These are phyloP conservation scores for Montipora sp. DNA, from an alignment of 64 coral and sea anemone species.

Conservation along the genomic window DNA sequence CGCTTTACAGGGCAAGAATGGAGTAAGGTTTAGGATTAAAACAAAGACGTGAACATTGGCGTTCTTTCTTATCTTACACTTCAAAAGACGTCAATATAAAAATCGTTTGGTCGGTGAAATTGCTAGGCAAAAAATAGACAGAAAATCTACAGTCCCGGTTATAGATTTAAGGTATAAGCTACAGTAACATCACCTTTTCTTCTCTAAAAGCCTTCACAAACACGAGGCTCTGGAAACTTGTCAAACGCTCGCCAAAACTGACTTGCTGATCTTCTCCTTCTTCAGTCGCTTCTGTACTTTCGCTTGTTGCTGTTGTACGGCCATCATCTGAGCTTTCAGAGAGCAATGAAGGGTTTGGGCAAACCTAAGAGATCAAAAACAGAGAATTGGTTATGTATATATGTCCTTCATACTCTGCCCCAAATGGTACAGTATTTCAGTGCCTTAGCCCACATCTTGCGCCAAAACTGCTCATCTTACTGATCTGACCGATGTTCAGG, in stretches of 20 bases:
- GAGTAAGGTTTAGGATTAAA: too few species aligned
- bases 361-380: slow-evolving; percentile 23
- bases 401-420: background rate
- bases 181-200: slow-evolving; percentile 68
- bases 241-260: slow-evolving; percentile 67
- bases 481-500: too few species aligned
- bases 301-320: slow-evolving; percentile 37
- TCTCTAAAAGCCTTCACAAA: slow-evolving; percentile 92
- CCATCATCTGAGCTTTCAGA: slow-evolving; percentile 40
- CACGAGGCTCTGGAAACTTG: slow-evolving; percentile 87
- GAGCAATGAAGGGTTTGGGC: slow-evolving; percentile 63
- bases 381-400: background rate
- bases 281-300: slow-evolving; percentile 37
- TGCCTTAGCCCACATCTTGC: background rate
- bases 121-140: too few species aligned
- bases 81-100: too few species aligned
- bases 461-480: background rate
- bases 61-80: too few species aligned
- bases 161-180: background rate
- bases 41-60: too few species aligned
- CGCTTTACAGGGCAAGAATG: too few species aligned
- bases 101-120: too few species aligned
- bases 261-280: slow-evolving; percentile 34
- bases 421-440: background rate
- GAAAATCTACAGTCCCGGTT: too few species aligned